Percentiles rank a stretch among this genome's conserved stretches.
These are phyloP conservation scores for Xylocampa areola DNA, from an alignment of 2,888 invertebrate genomes.

Conservation along the genomic window DNA sequence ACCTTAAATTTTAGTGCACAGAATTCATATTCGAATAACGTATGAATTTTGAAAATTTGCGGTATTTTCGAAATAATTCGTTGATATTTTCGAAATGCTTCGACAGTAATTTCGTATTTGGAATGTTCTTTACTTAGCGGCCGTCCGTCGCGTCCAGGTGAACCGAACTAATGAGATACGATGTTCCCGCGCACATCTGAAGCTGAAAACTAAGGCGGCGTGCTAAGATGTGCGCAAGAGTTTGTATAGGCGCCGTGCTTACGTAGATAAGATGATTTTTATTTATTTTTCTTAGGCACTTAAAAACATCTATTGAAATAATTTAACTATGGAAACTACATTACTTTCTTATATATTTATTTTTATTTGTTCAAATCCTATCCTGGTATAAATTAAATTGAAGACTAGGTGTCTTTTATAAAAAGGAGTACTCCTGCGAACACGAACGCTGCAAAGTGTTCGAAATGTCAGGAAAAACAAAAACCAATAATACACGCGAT, in stretches of 20 bases:
- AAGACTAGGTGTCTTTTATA: no score
- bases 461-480: no score
- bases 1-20: conserved; percentile 31
- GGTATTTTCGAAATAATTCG: no score
- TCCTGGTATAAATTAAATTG: no score
- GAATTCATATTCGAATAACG: conserved; percentile 18
- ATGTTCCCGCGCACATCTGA: conserved; percentile 63
- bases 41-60: conserved; percentile 24
- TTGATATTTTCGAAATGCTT: no score
- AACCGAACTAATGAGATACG: conserved; percentile 63
- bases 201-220: conserved; percentile 67
- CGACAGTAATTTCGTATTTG: conserved; percentile 22
- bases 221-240: conserved; percentile 44
- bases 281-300: background rate
- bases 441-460: no score
- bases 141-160: conserved; percentile 67
- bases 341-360: no score
- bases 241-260: conserved; percentile 10
- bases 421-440: no score
- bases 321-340: no score
- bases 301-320: no score
- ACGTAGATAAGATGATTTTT: conserved; percentile 6
- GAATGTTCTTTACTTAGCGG: conserved; percentile 50
- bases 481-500: no score
- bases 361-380: no score